Evolutionary conservation across 2,113 vertebrate genomes (phyloP), one percentile per base, ranked within the genome.

Genomic region (Centropus bengalensis): DNA sequence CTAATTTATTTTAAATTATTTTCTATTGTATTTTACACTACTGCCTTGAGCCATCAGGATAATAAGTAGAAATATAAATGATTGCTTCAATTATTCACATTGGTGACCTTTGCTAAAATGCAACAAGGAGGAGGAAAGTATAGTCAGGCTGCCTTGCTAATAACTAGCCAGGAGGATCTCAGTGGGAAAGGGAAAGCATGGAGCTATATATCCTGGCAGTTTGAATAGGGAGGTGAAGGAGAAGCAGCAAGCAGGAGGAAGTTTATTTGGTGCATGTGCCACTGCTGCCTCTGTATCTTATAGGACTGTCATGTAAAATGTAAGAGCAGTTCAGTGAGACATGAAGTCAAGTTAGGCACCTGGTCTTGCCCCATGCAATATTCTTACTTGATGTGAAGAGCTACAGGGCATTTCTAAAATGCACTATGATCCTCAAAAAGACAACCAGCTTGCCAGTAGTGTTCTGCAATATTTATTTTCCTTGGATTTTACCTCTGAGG

Each of bases 51-150:
- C 38, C 11, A 10, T 63, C 40, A 64, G 54, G 60, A 68, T 75
- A 69, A 82, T 66, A 84, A 81, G 47, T 32, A 91, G 69, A 26
- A 71, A 79, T 81, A 78, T 28, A 94, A 94, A 79, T 58, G 17
- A 89, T 71, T 86, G 17, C 26, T 92, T 90, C 32, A 81, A 63
- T 81, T 90, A 90, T 86, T 93, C 83, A 76, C 86, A 80, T 26
- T 51, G 22, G 32, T 55, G 64, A 93, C 82, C 28, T 71, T 89
- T 76, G 73, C 51, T 75, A 94, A 92, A 95, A 88, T 3, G 6
- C 69, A 86, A 56, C 42, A 91, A 67, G 17, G 62, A 68, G 26
- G 33, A 93, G 40, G 77, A 86, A 91, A 71, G 7, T 23, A 26
- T 7, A 69, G 28, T 30, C 52, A 67, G 44, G 13, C 14, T 81